Percentiles rank a stretch among this genome's conserved stretches.
These are phyloP conservation scores for Halcyon badia DNA, from an alignment of 2,797 vertebrate species.

Conservation along the genomic window DNA sequence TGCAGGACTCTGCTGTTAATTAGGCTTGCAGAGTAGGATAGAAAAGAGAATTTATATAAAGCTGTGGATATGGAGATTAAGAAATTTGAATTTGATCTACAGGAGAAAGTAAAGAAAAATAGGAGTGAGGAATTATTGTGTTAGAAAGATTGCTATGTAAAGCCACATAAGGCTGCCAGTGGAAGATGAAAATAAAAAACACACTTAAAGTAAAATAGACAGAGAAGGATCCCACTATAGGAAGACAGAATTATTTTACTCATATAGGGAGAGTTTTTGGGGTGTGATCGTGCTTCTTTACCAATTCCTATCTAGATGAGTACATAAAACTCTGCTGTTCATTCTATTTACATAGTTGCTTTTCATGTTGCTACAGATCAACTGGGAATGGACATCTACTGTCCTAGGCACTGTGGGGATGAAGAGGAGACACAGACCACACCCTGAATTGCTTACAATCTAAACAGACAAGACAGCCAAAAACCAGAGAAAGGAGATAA, in stretches of 20 bases:
- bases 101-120: not conserved
- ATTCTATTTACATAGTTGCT: not conserved
- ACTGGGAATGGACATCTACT: not conserved
- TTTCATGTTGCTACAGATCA: not conserved
- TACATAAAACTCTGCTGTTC: not conserved
- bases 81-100: not conserved
- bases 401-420: not conserved
- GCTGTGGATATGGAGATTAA: not conserved
- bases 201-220: not conserved
- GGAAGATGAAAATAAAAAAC: constrained; percentile 2
- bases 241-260: not conserved
- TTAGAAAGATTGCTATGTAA: not conserved
- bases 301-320: not conserved
- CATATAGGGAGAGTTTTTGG: not conserved
- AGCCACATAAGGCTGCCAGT: not conserved
- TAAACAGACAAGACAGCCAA: not conserved
- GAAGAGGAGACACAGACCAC: not conserved
- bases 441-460: not conserved
- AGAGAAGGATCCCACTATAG: not conserved
- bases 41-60: not conserved
- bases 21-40: not conserved
- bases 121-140: not conserved
- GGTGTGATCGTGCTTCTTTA: not conserved
- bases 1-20: not conserved
- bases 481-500: not conserved